phyloP scores from a whole-genome alignment of 1,140 invertebrate species.

The Nasonia vitripennis region DNA sequence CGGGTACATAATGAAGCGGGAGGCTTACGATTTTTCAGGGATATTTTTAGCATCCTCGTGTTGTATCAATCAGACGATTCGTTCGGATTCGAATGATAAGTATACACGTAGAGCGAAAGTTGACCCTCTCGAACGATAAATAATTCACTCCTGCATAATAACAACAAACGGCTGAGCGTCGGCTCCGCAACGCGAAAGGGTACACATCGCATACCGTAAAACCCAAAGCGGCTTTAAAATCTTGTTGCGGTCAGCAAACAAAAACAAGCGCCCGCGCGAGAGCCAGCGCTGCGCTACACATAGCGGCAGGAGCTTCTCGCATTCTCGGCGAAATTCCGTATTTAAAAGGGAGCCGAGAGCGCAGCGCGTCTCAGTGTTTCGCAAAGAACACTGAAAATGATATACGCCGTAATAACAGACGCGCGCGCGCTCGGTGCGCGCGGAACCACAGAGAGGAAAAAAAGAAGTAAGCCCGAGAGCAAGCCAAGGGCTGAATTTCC shows the following conservation, averaged over 20 bases:
- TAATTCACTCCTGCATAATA: no score
- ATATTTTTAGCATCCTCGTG: no score
- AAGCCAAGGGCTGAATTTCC: slow-evolving; percentile 67
- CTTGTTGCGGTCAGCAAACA: neutral
- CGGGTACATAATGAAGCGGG: neutral
- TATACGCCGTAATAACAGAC: slow-evolving; percentile 72
- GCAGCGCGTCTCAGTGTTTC: slow-evolving; percentile 52
- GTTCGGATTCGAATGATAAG: no score
- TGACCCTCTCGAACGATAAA: no score
- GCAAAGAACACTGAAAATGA: slow-evolving; percentile 70
- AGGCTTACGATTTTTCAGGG: no score
- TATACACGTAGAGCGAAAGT: no score
- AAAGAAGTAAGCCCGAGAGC: slow-evolving; percentile 55
- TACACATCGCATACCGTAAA: neutral
- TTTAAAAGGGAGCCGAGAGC: neutral
- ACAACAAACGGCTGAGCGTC: no score
- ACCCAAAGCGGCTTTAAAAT: neutral
- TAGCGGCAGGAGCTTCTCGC: neutral
- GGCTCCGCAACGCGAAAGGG: no score
- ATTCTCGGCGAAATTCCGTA: neutral
- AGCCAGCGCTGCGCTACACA: neutral
- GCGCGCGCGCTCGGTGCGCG: slow-evolving; percentile 48
- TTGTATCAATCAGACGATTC: no score
- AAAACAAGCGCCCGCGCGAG: neutral
- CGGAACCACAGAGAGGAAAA: neutral